phyloP scores from a whole-genome alignment of 1,140 invertebrate species.

The Meloidogyne chitwoodi region DNA sequence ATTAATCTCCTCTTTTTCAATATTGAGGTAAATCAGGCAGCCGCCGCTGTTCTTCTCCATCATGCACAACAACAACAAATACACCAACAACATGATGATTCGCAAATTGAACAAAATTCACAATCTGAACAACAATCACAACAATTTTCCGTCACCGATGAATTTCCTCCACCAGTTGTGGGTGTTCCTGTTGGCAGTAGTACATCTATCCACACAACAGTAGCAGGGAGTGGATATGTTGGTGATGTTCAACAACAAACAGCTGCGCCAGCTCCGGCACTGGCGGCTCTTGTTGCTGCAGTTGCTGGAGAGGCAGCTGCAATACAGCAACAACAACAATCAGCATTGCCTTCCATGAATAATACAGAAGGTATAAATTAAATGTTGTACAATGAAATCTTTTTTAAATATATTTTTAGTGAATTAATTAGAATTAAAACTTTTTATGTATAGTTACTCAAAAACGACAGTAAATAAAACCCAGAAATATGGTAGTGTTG shows the following conservation, averaged over 20 bases:
- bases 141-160: not conserved
- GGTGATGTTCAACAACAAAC: not conserved
- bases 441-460: no score
- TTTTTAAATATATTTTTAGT: no score
- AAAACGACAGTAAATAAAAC: no score
- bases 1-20: not conserved
- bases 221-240: not conserved
- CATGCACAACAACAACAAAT: conserved; percentile 26
- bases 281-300: conserved; percentile 16
- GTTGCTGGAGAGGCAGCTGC: conserved; percentile 8
- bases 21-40: conserved; percentile 1
- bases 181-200: conserved; percentile 1
- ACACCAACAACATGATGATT: conserved; percentile 7
- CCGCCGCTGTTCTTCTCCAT: not conserved
- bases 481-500: no score
- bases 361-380: not conserved
- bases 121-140: not conserved
- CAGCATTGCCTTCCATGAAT: not conserved
- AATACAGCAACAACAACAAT: conserved; percentile 14
- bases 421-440: no score
- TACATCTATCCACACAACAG: conserved; percentile 6
- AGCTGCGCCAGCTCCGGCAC: not conserved
- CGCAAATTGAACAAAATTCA: not conserved
- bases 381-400: not conserved
- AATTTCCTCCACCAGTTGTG: not conserved